These are phyloP conservation scores for Pseudomyrmex flavicornis DNA, from an alignment of 1,140 invertebrate genomes.

Conservation along the genomic window DNA sequence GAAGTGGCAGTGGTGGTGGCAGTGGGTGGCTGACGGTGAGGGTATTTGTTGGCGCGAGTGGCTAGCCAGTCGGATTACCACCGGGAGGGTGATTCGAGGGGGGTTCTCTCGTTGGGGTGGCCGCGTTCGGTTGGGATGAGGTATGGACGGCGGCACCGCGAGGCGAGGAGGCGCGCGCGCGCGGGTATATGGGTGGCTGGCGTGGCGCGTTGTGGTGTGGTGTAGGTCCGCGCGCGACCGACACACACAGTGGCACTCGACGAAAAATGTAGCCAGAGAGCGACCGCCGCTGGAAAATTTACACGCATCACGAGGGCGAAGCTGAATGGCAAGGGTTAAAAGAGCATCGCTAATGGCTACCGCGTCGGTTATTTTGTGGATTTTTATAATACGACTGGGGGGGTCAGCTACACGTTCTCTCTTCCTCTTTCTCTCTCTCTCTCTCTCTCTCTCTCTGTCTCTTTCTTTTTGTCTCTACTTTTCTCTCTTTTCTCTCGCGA, in stretches of 20 bases:
- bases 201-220: constrained; percentile 46
- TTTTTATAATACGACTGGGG: constrained; percentile 83
- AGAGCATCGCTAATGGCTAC: constrained; percentile 85
- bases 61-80: constrained; percentile 85
- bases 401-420: constrained; percentile 38
- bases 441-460: not conserved
- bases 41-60: constrained; percentile 85
- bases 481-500: constrained; percentile 16
- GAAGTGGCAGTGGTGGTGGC: constrained; percentile 73
- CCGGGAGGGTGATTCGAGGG: constrained; percentile 73
- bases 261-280: constrained; percentile 84
- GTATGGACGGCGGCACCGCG: constrained; percentile 37
- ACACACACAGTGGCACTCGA: constrained; percentile 79
- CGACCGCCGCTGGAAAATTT: constrained; percentile 85
- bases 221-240: constrained; percentile 67
- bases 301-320: constrained; percentile 84
- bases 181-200: constrained; percentile 55
- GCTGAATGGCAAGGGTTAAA: constrained; percentile 84
- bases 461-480: constrained; percentile 16
- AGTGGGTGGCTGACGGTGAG: constrained; percentile 81
- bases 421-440: constrained; percentile 32
- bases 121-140: constrained; percentile 57
- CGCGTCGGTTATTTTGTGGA: constrained; percentile 86
- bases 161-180: constrained; percentile 55
- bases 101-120: constrained; percentile 68